Evolutionary conservation across 2,113 vertebrate genomes (phyloP).

Genomic region (Rattus rattus): DNA sequence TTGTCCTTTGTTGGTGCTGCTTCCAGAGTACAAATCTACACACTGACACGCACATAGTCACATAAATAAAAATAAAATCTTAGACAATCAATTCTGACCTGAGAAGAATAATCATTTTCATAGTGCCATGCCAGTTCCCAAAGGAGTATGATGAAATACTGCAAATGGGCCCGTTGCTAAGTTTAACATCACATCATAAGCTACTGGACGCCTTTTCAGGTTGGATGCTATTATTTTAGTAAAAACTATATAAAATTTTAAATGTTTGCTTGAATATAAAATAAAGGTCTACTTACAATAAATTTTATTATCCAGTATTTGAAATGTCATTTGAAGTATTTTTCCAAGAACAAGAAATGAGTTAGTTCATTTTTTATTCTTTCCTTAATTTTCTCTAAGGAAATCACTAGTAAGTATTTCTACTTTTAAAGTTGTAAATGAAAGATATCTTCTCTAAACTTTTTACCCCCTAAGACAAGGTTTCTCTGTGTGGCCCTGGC

Average conservation of each 20-base stretch:
- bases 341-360: background rate
- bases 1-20: background rate
- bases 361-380: conserved; percentile 5
- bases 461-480: too few species aligned
- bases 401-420: background rate
- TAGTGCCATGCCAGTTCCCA: too few species aligned
- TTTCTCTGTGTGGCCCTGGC: too few species aligned
- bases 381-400: background rate
- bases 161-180: background rate
- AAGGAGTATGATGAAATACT: background rate
- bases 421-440: background rate
- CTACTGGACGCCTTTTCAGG: background rate
- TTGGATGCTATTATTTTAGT: conserved; percentile 5
- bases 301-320: background rate
- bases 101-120: background rate
- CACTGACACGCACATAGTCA: background rate
- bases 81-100: background rate
- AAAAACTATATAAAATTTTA: conserved; percentile 14
- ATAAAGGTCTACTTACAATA: conserved; percentile 22
- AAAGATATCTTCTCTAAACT: background rate
- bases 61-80: background rate
- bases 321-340: conserved; percentile 28
- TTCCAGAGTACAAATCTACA: background rate
- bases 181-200: background rate
- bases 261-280: background rate